Evolutionary conservation across 2,113 vertebrate species (phyloP).

Genomic region (Tylochromis polylepis): DNA sequence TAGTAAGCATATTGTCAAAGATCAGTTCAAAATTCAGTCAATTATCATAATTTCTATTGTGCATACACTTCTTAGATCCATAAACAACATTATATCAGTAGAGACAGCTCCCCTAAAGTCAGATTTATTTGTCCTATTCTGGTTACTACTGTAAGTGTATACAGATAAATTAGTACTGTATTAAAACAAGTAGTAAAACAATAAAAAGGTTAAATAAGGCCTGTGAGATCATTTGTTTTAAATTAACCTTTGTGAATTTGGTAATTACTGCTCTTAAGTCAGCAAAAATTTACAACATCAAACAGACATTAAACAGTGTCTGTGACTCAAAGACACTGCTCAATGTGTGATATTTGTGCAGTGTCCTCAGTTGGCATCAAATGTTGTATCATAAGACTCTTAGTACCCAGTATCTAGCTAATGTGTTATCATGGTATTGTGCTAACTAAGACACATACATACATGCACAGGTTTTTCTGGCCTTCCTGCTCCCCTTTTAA

Average conservation of each 20-base stretch:
- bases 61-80: background rate
- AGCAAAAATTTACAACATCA: too few relatives aligned
- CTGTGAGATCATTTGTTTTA: background rate
- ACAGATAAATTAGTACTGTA: accelerated
- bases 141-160: background rate
- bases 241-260: accelerated
- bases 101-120: background rate
- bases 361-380: background rate
- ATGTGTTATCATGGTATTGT: background rate
- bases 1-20: accelerated
- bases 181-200: background rate
- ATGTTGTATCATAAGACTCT: background rate
- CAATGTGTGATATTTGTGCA: background rate
- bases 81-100: background rate
- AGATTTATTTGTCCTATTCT: background rate
- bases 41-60: background rate
- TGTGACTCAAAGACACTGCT: background rate
- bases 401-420: background rate
- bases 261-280: too few relatives aligned
- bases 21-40: background rate
- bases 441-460: background rate
- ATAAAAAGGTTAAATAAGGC: background rate
- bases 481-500: accelerated
- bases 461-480: background rate
- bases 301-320: too few relatives aligned